Evolutionary conservation across 2,888 invertebrate species (phyloP), one percentile per base, ranked within the genome.

Genomic region (Plagodis pulveraria): DNA sequence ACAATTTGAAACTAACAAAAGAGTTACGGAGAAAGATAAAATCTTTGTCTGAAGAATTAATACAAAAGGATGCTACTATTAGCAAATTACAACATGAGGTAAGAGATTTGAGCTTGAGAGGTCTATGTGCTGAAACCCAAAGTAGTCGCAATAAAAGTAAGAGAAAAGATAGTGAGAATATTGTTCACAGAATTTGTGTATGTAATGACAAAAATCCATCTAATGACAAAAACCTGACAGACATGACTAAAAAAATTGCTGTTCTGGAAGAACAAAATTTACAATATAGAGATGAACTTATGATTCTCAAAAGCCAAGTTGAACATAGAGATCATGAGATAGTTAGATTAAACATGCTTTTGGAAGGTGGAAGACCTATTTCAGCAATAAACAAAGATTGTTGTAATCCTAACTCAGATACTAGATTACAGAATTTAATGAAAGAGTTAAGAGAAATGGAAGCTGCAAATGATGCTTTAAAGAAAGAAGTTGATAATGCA

Each of bases 331-430:
- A 96, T 70, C 94, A 94, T 75, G 97, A 97, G 91, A 96, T 97
- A 70, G 81, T 93, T 38, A 92, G 96, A 45, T 82, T 97, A 11
- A 95, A 94, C 74, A 93, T 94, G 63, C 85, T 96, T 78, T 83
- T 96, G n/a, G 94, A 95, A 79, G 96, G 96, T 49, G 96, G 96
- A 2, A 93, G 96, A 65, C 95, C 96, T 0, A 75, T 94, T 8
- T 81, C 89, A 50, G 95, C 95, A 1, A 80, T 96, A 41, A 94
- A 88, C 53, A 95, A 93, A 78, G 96, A 96, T 71, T 96, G 95
- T 75, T 94, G 94, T 69, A 94, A 93, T 76, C 93, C 94, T 68
- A 94, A 93, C 71, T 84, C 93, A 47, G 94, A 94, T 66, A 89
- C 83, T 8, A 93, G 91, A 57, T 71, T 94, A 9, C 90, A 94